phyloP scores from a whole-genome alignment of 2,797 vertebrate genomes.

The Astyanax mexicanus region DNA sequence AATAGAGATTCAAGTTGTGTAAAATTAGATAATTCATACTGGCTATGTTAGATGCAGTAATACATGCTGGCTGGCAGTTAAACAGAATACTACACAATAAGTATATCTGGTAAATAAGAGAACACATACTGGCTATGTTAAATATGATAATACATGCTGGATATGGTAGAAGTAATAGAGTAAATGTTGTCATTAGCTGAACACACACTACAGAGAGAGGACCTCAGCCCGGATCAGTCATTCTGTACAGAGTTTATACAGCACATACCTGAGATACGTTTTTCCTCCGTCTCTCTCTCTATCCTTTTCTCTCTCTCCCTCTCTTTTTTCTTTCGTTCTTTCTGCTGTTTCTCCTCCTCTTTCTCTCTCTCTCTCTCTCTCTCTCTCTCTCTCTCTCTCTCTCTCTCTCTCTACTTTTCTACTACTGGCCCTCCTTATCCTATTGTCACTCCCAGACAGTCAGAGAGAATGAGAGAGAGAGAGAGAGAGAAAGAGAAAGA shows the following conservation, averaged over 20 bases:
- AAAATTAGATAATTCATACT: no score
- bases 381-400: background rate
- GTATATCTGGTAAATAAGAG: no score
- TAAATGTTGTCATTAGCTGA: background rate
- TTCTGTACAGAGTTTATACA: slow-evolving; percentile 9
- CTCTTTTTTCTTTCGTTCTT: slow-evolving; percentile 2
- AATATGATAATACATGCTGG: no score
- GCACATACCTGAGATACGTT: slow-evolving; percentile 31
- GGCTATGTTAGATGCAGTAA: no score
- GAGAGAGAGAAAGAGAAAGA: slow-evolving; percentile 67
- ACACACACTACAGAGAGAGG: background rate
- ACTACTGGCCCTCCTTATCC: slow-evolving; percentile 60
- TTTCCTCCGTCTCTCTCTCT: background rate
- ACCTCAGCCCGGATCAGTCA: background rate
- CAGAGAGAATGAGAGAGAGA: slow-evolving; percentile 67
- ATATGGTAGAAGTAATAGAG: no score
- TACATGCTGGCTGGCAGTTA: no score
- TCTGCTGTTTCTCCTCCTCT: slow-evolving; percentile 41
- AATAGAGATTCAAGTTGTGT: no score
- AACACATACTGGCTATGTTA: background rate
- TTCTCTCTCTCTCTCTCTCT: slow-evolving; percentile 24
- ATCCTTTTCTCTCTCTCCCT: background rate
- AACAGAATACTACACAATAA: no score
- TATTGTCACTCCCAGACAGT: slow-evolving; percentile 70
- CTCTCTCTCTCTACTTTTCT: slow-evolving; percentile 46